Evolutionary conservation across 2,797 vertebrate genomes (phyloP).

Genomic region (Alca torda): DNA sequence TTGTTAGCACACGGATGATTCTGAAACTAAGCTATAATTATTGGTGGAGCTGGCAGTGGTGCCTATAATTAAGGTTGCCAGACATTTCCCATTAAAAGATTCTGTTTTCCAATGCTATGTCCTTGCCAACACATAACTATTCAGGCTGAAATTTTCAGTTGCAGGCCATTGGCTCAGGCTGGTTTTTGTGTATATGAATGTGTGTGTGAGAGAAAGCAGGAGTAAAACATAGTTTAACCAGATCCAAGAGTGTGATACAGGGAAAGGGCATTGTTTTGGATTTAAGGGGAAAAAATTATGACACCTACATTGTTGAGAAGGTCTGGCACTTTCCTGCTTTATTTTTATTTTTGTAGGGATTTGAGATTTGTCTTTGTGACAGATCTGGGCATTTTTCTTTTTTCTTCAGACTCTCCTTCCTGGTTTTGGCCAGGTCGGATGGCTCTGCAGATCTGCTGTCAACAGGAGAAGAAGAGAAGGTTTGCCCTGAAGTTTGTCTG

Average conservation of each 20-base stretch:
- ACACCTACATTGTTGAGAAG: not conserved
- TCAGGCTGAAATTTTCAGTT: constrained; percentile 41
- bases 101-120: not conserved
- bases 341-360: not conserved
- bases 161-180: not conserved
- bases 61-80: constrained; percentile 20
- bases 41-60: constrained; percentile 50
- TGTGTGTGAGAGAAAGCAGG: not conserved
- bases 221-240: not conserved
- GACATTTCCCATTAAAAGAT: constrained; percentile 40
- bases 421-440: not conserved
- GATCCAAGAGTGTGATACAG: not conserved
- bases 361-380: not conserved
- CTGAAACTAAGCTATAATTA: constrained; percentile 44
- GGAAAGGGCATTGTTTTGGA: not conserved
- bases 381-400: not conserved
- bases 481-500: not conserved
- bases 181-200: not conserved
- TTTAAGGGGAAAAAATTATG: not conserved
- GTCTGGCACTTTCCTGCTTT: not conserved
- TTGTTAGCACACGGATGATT: not conserved
- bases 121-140: constrained; percentile 14
- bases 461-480: not conserved
- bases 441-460: not conserved
- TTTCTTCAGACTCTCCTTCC: not conserved